These are phyloP conservation scores for Heliconius aoede DNA, from an alignment of 2,888 invertebrate species.

Conservation along the genomic window DNA sequence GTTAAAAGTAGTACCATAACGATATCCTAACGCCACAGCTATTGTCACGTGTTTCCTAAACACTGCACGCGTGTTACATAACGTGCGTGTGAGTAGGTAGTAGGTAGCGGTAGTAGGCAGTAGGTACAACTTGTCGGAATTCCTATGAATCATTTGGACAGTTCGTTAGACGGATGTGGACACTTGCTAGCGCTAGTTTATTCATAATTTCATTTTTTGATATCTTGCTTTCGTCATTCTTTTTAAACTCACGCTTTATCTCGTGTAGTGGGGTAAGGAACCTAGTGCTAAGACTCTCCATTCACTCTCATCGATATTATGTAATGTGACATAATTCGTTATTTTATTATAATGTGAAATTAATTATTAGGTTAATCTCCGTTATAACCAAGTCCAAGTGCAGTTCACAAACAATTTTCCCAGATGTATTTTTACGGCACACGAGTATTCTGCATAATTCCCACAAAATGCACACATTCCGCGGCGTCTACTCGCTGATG, in stretches of 20 bases:
- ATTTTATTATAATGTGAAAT: background rate
- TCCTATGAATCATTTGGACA: conserved; percentile 35
- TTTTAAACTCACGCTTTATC: background rate
- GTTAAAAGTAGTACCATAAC: too few relatives aligned
- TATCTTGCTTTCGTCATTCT: background rate
- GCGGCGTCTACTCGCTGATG: conserved; percentile 14
- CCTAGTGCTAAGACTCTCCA: background rate
- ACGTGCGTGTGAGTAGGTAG: background rate
- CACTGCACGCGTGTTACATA: conserved; percentile 25
- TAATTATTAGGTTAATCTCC: conserved; percentile 1
- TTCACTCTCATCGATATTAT: too few relatives aligned
- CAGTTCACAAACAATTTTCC: conserved; percentile 11
- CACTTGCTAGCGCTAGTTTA: background rate
- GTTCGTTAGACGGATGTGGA: conserved; percentile 15
- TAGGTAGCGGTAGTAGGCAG: too few relatives aligned
- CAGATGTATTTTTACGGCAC: conserved; percentile 27
- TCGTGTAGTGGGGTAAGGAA: background rate
- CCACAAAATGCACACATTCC: conserved; percentile 3
- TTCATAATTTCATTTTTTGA: background rate
- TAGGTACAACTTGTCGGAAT: conserved; percentile 6
- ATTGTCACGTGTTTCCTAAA: conserved; percentile 26
- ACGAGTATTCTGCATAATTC: conserved; percentile 33
- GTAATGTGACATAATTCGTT: too few relatives aligned
- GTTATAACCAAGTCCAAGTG: background rate
- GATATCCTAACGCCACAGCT: background rate